Base-by-base conservation (phyloP, 2,888 invertebrate genomes). In the Artemia sinica region DNA sequence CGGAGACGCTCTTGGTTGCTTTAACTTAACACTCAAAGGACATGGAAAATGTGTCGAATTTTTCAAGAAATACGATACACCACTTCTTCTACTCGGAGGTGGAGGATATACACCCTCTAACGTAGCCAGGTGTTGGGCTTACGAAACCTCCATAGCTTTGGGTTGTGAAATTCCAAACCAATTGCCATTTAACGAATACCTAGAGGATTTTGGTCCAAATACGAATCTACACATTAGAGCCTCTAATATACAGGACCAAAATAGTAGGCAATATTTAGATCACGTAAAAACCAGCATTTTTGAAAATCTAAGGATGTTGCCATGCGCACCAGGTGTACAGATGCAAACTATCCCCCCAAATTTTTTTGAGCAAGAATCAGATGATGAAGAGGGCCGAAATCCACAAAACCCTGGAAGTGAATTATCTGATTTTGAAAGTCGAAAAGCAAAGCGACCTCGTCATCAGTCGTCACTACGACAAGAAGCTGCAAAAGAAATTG, bases 41-140 rank as follows among this genome's bases (percentile, higher is more conserved):
- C 95, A 97, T 77, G 97, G 95, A 0, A 91, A 93, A 76, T 98
- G 98, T 77, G 96, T 98, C 1, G 96, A 98, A 77, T 91, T 95
- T 74, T 91, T 99, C 67, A 97, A 97, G 80, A 89, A 92, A 78
- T 97, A 93, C 78, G 93, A 93, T 75, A 81, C 97, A 71, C 98
- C 98, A 0, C 88, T 98, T 78, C 82, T 98, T 74, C 86, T 98
- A 81, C 89, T 99, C 50, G 97, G 98, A 3, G 97, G 97, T 7
- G 97, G 97, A 72, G 97, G 98, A 74, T 98, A 98, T 77, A 98
- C 98, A 69, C 97, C 98, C 73, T 84, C 97, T 69, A 99, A 98
- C 80, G 98, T 99, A 0, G 96, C 97, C 8, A 85, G 98, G 67
- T 97, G 97, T 76, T 99, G 98, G 98, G 95, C 97, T 0, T 96